These are phyloP conservation scores for Xanthorhoe designata DNA, from an alignment of 2,888 invertebrate genomes.

Conservation along the genomic window DNA sequence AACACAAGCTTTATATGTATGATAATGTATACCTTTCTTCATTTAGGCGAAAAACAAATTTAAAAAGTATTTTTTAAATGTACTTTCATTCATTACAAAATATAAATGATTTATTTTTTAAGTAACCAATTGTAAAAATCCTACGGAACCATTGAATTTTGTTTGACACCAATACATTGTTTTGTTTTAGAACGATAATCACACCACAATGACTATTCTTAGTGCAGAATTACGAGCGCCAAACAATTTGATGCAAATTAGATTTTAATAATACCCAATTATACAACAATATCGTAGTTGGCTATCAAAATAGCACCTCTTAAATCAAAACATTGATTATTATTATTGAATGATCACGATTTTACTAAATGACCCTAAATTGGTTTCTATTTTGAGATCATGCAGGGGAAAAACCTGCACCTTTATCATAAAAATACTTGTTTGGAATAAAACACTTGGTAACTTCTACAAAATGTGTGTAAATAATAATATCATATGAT, in stretches of 20 bases:
- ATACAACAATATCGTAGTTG: not conserved
- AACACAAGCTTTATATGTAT: too few species aligned
- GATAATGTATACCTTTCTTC: too few species aligned
- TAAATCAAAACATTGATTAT: not conserved
- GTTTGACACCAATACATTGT: not conserved
- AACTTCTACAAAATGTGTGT: too few species aligned
- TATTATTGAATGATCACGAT: not conserved
- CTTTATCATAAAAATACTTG: not conserved
- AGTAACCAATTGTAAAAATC: not conserved
- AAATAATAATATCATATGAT: too few species aligned
- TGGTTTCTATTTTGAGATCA: not conserved
- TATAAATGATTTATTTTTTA: too few species aligned
- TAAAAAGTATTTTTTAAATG: too few species aligned
- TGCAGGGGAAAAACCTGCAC: not conserved
- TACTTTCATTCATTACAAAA: too few species aligned
- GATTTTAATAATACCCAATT: constrained; percentile 17
- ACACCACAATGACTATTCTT: not conserved
- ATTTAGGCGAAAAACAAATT: too few species aligned
- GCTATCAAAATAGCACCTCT: not conserved
- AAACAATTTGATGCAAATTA: constrained; percentile 19
- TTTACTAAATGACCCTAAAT: not conserved
- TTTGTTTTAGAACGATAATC: not conserved
- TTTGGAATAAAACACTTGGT: too few species aligned
- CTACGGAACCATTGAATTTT: not conserved
- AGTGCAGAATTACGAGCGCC: not conserved